Base-by-base conservation (phyloP, 37 sponge, comb jelly and placozoan genomes). In the Beroe forskalii region DNA sequence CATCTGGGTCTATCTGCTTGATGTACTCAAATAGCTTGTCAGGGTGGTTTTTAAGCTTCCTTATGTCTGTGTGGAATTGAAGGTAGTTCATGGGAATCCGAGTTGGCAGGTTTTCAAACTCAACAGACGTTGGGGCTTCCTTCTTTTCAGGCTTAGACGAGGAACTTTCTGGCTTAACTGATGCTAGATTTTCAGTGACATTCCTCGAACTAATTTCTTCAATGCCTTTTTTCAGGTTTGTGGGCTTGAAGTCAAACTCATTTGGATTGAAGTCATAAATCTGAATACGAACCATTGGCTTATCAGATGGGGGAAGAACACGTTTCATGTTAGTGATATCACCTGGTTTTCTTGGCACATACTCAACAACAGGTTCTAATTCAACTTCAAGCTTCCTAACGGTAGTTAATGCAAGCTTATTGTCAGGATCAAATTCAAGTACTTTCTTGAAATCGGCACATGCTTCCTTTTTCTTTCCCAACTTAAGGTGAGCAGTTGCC, bases 341-440 rank as follows among this genome's bases (percentile, higher is more conserved):
- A 6, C 86, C 86, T 27, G 44, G 55, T 25, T 80, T 80, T 6
- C 86, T 41, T 19, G 86, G 86, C n/a, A n/a, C 35, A 37, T 80
- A 80, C 55, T 80, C 55, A 23, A 38, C 91, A 28, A 62, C 67
- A 0, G 75, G 67, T 0, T 28, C 33, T 62, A 67, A 60, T 8
- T 55, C 76, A 30, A 60, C 62, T 23, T 67, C 48, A 22, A 90
- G 60, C 27, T 91, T 91, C 67, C 24, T 60, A 60, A 91, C 67
- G n/a, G 75, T 76, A 0, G 61, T 41, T 22, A 60, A 25, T 0
- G 91, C 91, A 8, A 44, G 60, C 31, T 91, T 64, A n/a, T 91
- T 91, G 8, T 91, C 67, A 2, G 91, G 91, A 0, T 91, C 91
- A 60, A 91, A 62, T 32, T 91, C 76, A 32, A 91, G 31, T 37